Evolutionary conservation across 30 jellyfish, hydroid and myxozoan species (phyloP).

Genomic region (Mastigias papua): DNA sequence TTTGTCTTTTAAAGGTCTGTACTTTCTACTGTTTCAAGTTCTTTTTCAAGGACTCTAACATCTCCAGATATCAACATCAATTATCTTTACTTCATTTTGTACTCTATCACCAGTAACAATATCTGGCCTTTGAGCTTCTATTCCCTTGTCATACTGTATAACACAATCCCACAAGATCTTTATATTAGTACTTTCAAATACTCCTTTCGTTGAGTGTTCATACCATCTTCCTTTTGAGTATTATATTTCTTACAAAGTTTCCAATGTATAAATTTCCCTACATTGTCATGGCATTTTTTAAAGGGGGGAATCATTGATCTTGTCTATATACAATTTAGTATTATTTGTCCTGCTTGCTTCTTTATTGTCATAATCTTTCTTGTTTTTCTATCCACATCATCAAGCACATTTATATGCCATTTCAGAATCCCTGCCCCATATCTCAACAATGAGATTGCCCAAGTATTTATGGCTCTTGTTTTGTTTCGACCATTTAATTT

Average conservation of each 20-base stretch:
- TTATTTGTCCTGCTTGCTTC: not conserved
- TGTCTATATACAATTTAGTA: not conserved
- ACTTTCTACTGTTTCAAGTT: not conserved
- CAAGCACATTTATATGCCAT: slow-evolving; percentile 37
- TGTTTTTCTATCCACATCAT: slow-evolving; percentile 38
- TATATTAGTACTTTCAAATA: not conserved
- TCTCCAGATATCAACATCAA: too few relatives aligned
- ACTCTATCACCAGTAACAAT: too few relatives aligned
- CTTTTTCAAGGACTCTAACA: not conserved
- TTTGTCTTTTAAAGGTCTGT: slow-evolving; percentile 4
- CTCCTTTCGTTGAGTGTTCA: not conserved
- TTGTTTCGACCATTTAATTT: slow-evolving; percentile 35
- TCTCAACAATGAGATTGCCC: slow-evolving; percentile 41
- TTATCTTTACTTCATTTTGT: too few relatives aligned
- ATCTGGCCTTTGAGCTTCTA: too few relatives aligned
- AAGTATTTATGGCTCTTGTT: slow-evolving; percentile 14
- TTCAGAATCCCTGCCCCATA: slow-evolving; percentile 51
- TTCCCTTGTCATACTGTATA: too few relatives aligned
- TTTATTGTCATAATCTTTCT: slow-evolving; percentile 50
- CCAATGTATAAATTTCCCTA: not conserved
- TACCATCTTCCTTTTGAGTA: not conserved
- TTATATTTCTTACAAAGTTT: not conserved
- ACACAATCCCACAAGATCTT: too few relatives aligned
- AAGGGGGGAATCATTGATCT: not conserved
- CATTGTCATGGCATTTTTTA: not conserved